Base-by-base conservation (phyloP, 2,888 invertebrate species). In the Cactoblastis cactorum region DNA sequence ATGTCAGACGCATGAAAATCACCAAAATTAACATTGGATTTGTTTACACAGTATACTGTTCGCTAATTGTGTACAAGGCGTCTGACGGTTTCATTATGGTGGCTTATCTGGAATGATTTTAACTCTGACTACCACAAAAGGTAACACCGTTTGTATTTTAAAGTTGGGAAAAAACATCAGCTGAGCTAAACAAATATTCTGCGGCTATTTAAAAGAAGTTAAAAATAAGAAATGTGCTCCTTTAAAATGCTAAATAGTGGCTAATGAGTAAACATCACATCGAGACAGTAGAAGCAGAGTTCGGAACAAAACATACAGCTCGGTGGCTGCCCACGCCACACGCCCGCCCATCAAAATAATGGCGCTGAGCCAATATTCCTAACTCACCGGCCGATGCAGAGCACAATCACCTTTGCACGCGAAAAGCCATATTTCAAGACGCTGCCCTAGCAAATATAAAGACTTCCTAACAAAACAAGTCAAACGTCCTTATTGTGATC, bases 291-390 rank as follows among this genome's bases (percentile, higher is more conserved):
- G 14, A 67, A 71, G 59, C 62, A 72, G 64, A 58, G 62, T 61
- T 59, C 57, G 63, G 69, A 80, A 74, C 76, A 80, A 79, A 81
- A 81, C 79, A 81, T 79, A 78, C 68, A n/a, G n/a, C n/a, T n/a
- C n/a, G 67, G 73, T 71, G 69, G 67, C 72, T 61, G 61, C 79
- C 79, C 79, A 80, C 81, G 75, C 77, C 60, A 61, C 67, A 67
- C 68, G 74, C 70, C 67, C 68, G 73, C 77, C 68, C 81, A 86
- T 83, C 87, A 88, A 86, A 89, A 89, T 87, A 89, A 80, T 89
- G 89, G 89, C 85, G 65, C 46, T 19, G 55, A 56, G 89, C 89
- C 89, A 89, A 87, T 58, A 76, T 71, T 78, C 65, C 67, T 63
- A 67, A 67, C 67, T 69, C 67, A 67, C 73, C 67, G 65, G 67